Percentiles rank a stretch among this genome's conserved stretches.
These are phyloP conservation scores for Bradypus variegatus DNA, from an alignment of 2,797 vertebrate genomes.

Conservation along the genomic window DNA sequence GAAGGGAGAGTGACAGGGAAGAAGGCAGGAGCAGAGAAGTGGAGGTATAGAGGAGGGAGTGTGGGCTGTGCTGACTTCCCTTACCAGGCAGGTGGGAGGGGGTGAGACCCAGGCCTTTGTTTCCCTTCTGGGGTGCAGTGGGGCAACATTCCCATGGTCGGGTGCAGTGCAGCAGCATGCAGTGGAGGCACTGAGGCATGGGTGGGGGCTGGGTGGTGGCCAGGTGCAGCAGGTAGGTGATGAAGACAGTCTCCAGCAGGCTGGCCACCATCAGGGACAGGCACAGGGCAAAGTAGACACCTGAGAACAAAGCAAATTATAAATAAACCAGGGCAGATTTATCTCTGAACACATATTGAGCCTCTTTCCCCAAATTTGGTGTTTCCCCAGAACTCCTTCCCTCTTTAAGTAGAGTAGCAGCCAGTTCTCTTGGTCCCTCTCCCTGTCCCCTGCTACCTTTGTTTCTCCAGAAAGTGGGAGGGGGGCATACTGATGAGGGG, in stretches of 20 bases:
- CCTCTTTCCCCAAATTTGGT: background rate
- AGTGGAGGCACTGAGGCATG: constrained; percentile 77
- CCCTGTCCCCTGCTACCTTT: background rate
- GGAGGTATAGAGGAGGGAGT: background rate
- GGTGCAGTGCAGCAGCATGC: constrained; percentile 76
- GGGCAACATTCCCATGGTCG: background rate
- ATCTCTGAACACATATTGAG: background rate
- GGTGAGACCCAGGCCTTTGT: background rate
- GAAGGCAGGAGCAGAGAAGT: background rate
- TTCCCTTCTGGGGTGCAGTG: background rate
- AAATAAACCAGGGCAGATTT: background rate
- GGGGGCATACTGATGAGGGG: constrained; percentile 77
- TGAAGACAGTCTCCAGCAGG: constrained; percentile 83
- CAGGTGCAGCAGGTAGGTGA: constrained; percentile 81
- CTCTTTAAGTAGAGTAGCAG: background rate
- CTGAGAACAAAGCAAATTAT: constrained; percentile 53
- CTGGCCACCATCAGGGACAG: constrained; percentile 86
- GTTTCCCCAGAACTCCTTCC: background rate
- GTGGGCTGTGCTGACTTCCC: background rate
- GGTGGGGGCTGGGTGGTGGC: constrained; percentile 70
- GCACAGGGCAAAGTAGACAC: constrained; percentile 84
- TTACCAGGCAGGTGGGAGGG: constrained; percentile 11
- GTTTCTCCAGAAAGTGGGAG: background rate
- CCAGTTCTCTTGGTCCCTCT: background rate
- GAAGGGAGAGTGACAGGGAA: background rate